These are phyloP conservation scores for Epizoanthus rinbou DNA, from an alignment of 92 coral and sea anemone genomes.

Conservation along the genomic window DNA sequence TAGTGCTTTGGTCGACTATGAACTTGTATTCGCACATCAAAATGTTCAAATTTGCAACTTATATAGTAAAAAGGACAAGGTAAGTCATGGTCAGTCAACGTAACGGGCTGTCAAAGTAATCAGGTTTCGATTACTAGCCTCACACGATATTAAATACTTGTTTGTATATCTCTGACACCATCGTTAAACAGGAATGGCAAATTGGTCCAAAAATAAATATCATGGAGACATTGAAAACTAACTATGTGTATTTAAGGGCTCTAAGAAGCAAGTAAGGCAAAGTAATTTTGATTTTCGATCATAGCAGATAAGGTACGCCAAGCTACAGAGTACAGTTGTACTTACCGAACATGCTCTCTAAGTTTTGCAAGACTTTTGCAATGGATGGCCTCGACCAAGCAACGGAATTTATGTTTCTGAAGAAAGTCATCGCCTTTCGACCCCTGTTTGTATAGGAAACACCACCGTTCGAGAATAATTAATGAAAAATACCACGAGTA, in stretches of 20 bases:
- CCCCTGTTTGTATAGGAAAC: no score
- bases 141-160: slow-evolving; percentile 13
- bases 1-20: slow-evolving; percentile 8
- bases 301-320: no score
- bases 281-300: no score
- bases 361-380: no score
- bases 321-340: no score
- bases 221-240: slow-evolving; percentile 4
- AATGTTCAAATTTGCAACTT: slow-evolving; percentile 2
- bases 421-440: no score
- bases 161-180: slow-evolving; percentile 17
- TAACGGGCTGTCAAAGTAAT: not conserved
- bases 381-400: no score
- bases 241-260: slow-evolving; percentile 15
- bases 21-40: slow-evolving; percentile 12
- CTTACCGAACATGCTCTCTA: no score
- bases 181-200: not conserved
- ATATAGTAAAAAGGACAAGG: not conserved
- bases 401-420: no score
- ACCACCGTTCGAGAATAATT: no score
- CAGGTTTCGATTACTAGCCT: slow-evolving; percentile 14
- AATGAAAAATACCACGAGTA: no score
- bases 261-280: no score
- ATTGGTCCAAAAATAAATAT: not conserved
- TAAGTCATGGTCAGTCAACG: not conserved